Percentiles rank a stretch among this genome's conserved stretches.
Conservation (phyloP, 2,797 vertebrate genomes). For the Phrynocephalus forsythii region DNA sequence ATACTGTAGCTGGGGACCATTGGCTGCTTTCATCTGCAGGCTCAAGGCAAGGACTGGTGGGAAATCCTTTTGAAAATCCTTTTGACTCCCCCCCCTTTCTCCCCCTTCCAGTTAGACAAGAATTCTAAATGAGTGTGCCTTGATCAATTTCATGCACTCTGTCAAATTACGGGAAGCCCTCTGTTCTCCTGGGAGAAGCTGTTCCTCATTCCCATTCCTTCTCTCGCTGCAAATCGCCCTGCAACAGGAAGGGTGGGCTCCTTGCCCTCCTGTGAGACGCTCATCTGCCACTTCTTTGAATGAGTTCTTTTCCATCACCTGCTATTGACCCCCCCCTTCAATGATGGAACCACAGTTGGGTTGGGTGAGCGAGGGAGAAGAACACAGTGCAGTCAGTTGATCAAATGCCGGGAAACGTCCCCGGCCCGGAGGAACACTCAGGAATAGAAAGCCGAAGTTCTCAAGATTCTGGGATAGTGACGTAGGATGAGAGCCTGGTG, state of each 20-base stretch:
- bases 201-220: rapidly evolving
- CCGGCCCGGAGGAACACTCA: too few relatives aligned
- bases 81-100: neutral
- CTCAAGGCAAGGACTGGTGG: neutral
- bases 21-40: neutral
- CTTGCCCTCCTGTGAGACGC: too few relatives aligned
- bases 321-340: too few relatives aligned
- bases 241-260: too few relatives aligned
- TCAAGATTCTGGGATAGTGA: too few relatives aligned
- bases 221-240: neutral
- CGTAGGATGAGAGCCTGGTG: too few relatives aligned
- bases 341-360: too few relatives aligned
- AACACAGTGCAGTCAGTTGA: too few relatives aligned
- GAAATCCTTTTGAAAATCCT: neutral
- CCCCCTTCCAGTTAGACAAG: neutral
- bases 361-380: too few relatives aligned
- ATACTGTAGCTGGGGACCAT: neutral
- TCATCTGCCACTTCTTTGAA: neutral
- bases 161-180: neutral
- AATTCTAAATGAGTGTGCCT: neutral
- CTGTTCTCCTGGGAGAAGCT: neutral
- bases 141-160: neutral
- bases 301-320: neutral
- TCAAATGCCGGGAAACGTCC: too few relatives aligned
- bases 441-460: too few relatives aligned